Conservation (phyloP, 2,797 vertebrate species). For the Neosalanx taihuensis region DNA sequence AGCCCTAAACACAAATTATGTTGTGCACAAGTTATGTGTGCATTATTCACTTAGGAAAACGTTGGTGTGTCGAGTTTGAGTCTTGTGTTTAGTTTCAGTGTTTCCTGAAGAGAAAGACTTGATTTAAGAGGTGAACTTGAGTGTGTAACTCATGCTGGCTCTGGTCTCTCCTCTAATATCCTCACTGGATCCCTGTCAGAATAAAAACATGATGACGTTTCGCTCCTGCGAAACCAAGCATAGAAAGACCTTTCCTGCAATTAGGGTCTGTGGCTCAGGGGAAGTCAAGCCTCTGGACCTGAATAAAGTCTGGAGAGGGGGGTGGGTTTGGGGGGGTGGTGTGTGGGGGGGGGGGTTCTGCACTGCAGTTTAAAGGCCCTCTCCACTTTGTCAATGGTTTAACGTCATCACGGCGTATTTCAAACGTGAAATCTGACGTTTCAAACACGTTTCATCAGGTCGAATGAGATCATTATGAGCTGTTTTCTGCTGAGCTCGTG, state of each 20-base stretch:
- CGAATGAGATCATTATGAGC: background rate
- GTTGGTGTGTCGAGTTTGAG: background rate
- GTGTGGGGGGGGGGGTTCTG: too few species aligned
- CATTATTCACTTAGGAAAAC: background rate
- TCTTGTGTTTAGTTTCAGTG: background rate
- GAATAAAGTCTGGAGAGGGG: too few species aligned
- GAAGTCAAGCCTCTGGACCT: background rate
- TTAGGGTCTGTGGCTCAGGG: conserved; percentile 53
- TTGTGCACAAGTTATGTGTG: too few species aligned
- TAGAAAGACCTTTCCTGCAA: conserved; percentile 69
- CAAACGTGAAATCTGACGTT: background rate
- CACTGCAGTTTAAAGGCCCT: background rate
- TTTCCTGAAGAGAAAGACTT: too few species aligned
- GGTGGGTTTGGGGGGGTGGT: too few species aligned
- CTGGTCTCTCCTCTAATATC: conserved; percentile 43
- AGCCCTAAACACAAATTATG: too few species aligned
- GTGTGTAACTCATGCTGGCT: conserved; percentile 52
- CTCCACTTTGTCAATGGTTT: background rate
- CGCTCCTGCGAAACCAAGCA: conserved; percentile 60
- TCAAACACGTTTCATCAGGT: background rate
- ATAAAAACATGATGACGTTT: conserved; percentile 60
- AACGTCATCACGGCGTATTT: background rate
- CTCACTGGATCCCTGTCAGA: conserved; percentile 22
- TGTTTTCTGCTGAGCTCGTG: background rate
- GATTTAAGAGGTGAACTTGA: conserved; percentile 2